These are phyloP conservation scores for Brachyptera putata DNA, from an alignment of 2,888 invertebrate species.

Conservation along the genomic window DNA sequence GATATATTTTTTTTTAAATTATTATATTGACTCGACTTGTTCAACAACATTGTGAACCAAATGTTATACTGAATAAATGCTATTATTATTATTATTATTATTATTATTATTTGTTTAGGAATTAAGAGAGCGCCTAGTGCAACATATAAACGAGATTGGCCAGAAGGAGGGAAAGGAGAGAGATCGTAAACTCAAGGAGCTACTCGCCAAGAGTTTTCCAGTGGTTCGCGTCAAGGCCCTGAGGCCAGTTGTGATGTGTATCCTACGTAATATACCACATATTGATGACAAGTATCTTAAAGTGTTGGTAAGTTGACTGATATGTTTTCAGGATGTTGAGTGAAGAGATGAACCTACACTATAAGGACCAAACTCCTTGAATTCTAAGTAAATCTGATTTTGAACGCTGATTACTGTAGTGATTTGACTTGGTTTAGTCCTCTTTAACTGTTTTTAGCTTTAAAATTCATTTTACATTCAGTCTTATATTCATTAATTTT, in stretches of 20 bases:
- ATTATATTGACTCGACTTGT: too few relatives aligned
- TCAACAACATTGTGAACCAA: too few relatives aligned
- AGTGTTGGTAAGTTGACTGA: slow-evolving; percentile 61
- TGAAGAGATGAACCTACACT: too few relatives aligned
- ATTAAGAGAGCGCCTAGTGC: slow-evolving; percentile 64
- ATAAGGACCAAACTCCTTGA: too few relatives aligned
- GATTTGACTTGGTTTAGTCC: too few relatives aligned
- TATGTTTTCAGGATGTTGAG: too few relatives aligned
- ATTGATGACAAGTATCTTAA: slow-evolving; percentile 86
- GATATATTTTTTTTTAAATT: too few relatives aligned
- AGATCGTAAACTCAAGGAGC: slow-evolving; percentile 82
- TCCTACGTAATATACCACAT: slow-evolving; percentile 85
- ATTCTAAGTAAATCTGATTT: too few relatives aligned
- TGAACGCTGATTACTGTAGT: too few relatives aligned
- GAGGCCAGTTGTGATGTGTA: slow-evolving; percentile 91
- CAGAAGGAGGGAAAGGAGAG: slow-evolving; percentile 64
- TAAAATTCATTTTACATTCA: background rate
- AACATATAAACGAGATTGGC: slow-evolving; percentile 81
- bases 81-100: slow-evolving; percentile 7
- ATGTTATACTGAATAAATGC: too few relatives aligned
- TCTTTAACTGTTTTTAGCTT: too few relatives aligned
- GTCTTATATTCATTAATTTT: background rate
- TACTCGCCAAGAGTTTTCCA: slow-evolving; percentile 88
- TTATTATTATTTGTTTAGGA: slow-evolving; percentile 45
- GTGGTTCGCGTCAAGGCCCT: slow-evolving; percentile 87